Evolutionary conservation across 1,140 invertebrate species (phyloP), one percentile per base, ranked within the genome.

Genomic region (Panulirus ornatus): DNA sequence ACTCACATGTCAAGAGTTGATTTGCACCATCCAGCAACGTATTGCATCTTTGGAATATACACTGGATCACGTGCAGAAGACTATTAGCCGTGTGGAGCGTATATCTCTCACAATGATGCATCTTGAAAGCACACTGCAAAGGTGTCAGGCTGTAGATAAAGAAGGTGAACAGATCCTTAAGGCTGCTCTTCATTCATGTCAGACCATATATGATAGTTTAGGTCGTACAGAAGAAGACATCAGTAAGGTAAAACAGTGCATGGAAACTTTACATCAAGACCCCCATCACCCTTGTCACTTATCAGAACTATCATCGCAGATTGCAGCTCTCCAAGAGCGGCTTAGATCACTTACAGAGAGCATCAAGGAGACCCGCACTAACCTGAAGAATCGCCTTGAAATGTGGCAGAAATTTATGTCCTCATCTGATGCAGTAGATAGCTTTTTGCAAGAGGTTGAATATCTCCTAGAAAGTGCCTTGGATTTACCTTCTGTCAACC

Each of bases 391-490:
- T 30, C 87, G 92, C 27, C 87, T 92, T 58, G 92, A 92, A 36
- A 51, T 90, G 38, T 92, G 92, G 92, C 92, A 91, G 82, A 92
- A 92, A 75, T 92, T 91, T 75, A 92, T 89, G 73, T 88, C 82
- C 16, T 89, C 92, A 14, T 91, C 92, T n/a, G 86, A 92, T 84
- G 92, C 88, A 42, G 92, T 92, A 22, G 90, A 92, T 40, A 63
- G 87, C 30, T 92, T 91, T 71, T 83, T 92, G 1, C 85, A 89
- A 42, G 92, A 92, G 54, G 90, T 92, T 63, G 92, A 92, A 63
- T 84, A 91, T 34, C 83, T 92, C 34, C 86, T 92, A 54, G 92
- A 91, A 54, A 86, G 92, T 75, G 92, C 92, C n/a, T 54, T 91
- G n/a, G 90, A 92, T 44, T 36, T 91, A 16, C 90, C 90, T 14